phyloP scores from a whole-genome alignment of 2,797 vertebrate species.

The Parauchenoglanis ngamensis region DNA sequence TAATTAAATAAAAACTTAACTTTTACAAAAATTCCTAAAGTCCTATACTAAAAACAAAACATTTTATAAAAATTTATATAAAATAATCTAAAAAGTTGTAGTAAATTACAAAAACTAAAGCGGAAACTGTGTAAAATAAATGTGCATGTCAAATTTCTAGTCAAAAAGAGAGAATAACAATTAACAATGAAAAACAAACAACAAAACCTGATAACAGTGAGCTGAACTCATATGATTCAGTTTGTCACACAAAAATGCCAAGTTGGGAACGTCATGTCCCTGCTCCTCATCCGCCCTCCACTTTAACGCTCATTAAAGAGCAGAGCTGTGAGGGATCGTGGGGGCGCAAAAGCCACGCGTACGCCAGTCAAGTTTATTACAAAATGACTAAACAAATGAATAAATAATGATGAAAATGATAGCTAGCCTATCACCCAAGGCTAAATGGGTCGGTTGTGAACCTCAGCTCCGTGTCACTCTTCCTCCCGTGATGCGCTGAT shows the following conservation, averaged over 20 bases:
- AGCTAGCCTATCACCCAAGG: background rate
- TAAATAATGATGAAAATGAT: background rate
- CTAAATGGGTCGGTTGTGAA: background rate
- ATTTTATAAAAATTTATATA: background rate
- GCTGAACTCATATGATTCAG: background rate
- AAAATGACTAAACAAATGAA: conserved; percentile 16
- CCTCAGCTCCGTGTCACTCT: background rate
- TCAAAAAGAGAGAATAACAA: background rate
- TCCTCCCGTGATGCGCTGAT: background rate
- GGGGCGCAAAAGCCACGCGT: background rate
- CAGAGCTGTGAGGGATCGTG: background rate
- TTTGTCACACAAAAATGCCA: background rate
- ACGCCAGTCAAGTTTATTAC: background rate
- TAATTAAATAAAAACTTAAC: too few relatives aligned
- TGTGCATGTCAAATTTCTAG: background rate
- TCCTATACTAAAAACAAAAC: background rate
- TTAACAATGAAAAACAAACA: background rate
- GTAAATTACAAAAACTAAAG: background rate
- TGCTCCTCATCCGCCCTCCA: background rate
- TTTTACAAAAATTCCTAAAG: too few relatives aligned
- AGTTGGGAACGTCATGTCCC: background rate
- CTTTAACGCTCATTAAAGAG: background rate
- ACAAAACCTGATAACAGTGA: background rate
- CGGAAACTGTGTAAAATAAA: background rate
- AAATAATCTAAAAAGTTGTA: background rate